phyloP scores from a whole-genome alignment of 2,888 invertebrate species.

The Stramonita haemastoma region DNA sequence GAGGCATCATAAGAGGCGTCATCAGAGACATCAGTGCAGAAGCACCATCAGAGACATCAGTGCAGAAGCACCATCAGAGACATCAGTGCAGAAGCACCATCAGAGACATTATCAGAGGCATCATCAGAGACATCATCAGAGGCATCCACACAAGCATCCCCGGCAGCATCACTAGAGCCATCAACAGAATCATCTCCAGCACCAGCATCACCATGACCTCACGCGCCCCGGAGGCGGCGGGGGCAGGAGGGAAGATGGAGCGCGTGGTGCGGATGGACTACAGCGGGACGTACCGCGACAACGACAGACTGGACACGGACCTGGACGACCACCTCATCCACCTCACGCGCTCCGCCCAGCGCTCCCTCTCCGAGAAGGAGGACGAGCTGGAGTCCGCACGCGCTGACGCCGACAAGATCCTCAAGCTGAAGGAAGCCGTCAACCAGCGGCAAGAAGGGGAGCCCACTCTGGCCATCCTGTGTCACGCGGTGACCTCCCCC shows the following conservation, averaged over 20 bases:
- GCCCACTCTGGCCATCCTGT: constrained; percentile 8
- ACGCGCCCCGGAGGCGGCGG: neutral
- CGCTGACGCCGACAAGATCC: constrained; percentile 43
- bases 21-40: neutral
- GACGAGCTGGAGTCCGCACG: constrained; percentile 42
- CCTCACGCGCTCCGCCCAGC: constrained; percentile 28
- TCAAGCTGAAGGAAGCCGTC: constrained; percentile 45
- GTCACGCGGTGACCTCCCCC: neutral
- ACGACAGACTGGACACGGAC: constrained; percentile 46
- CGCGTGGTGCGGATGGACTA: constrained; percentile 46
- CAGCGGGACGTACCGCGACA: constrained; percentile 49
- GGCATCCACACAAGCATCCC: neutral
- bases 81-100: neutral
- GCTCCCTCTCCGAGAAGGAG: constrained; percentile 40
- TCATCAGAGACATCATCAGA: neutral
- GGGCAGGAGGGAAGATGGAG: constrained; percentile 16
- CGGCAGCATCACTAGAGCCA: neutral
- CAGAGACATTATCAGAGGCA: neutral
- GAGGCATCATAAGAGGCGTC: neutral
- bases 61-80: neutral
- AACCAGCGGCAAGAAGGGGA: constrained; percentile 31
- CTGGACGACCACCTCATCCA: constrained; percentile 42
- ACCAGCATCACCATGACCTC: neutral
- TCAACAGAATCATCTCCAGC: neutral
- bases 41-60: neutral